These are phyloP conservation scores for Craterocephalus amniculus DNA, from an alignment of 2,797 vertebrate genomes.

Conservation along the genomic window DNA sequence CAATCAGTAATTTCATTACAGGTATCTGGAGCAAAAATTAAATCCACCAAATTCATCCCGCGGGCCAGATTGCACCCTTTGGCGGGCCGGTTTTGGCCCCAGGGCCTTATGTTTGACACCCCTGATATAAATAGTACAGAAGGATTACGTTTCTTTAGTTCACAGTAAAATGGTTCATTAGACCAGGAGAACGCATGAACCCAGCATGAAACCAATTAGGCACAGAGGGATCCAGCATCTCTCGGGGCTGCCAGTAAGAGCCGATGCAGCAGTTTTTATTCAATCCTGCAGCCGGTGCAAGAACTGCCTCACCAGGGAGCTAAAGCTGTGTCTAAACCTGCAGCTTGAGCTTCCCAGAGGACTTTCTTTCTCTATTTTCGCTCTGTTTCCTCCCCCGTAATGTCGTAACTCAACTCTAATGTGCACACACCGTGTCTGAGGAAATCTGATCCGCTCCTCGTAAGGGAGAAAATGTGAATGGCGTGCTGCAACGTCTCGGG, in stretches of 20 bases:
- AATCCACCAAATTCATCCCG: no score
- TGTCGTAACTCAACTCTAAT: slow-evolving; percentile 3
- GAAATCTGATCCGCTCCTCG: background rate
- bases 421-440: background rate
- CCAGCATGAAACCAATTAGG: background rate
- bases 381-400: background rate
- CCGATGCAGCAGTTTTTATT: no score
- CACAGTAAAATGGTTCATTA: background rate
- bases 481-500: background rate
- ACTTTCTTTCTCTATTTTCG: background rate
- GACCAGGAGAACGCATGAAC: background rate
- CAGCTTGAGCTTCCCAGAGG: background rate
- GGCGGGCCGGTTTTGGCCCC: no score
- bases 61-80: no score
- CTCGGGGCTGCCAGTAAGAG: no score
- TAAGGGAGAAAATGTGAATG: slow-evolving; percentile 5
- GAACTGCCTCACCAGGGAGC: background rate
- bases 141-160: no score
- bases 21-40: no score
- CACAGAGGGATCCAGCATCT: background rate
- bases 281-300: background rate
- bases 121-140: no score
- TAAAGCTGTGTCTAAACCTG: background rate
- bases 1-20: no score
- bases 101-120: no score